Conservation (phyloP, 2,888 invertebrate species). For the Meteorus colon region DNA sequence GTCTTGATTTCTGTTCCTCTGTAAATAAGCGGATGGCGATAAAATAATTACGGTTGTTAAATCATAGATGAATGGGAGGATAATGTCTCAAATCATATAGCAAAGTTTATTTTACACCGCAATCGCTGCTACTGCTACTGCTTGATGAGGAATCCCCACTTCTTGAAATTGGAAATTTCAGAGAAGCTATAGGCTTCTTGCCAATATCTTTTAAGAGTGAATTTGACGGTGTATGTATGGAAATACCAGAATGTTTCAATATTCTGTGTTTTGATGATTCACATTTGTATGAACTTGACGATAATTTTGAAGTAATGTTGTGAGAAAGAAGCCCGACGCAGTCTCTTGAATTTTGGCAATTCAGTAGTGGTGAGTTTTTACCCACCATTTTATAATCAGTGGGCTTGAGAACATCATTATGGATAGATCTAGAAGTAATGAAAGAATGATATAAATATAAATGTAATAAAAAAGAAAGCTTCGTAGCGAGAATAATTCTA, state of each 20-base stretch:
- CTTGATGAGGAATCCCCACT: background rate
- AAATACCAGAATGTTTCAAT: background rate
- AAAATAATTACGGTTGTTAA: slow-evolving; percentile 34
- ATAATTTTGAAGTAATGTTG: background rate
- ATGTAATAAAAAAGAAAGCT: no score
- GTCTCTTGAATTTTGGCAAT: background rate
- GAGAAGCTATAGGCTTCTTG: background rate
- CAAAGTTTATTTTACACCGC: slow-evolving; percentile 60
- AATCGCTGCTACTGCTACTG: slow-evolving; percentile 65
- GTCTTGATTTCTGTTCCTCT: slow-evolving; percentile 80
- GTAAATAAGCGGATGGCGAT: slow-evolving; percentile 67
- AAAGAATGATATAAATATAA: background rate
- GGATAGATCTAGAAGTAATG: background rate
- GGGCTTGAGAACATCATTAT: background rate
- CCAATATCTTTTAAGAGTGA: background rate
- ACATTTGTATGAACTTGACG: background rate
- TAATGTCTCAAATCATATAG: background rate
- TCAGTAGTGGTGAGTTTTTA: background rate
- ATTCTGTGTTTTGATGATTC: background rate
- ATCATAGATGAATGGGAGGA: slow-evolving; percentile 20
- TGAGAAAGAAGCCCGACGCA: no score
- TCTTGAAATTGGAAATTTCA: background rate
- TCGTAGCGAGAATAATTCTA: no score
- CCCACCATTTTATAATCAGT: background rate
- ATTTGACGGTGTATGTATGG: background rate